Conservation (phyloP, 1,140 invertebrate species). For the Aleiodes sp. region DNA sequence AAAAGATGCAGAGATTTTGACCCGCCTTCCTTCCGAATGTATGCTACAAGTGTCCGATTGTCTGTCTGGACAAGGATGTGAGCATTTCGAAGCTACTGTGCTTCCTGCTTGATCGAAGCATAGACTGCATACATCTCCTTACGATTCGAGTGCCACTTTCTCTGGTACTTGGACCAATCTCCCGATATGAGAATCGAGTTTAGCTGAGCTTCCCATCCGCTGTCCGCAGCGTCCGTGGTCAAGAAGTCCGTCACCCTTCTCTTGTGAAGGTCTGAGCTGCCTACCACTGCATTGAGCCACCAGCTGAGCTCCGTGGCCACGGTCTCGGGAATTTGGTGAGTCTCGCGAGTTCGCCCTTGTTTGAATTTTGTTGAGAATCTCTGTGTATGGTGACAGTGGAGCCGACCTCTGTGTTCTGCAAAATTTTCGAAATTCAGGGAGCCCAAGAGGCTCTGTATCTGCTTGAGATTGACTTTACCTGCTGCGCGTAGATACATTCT, state of each 20-base stretch:
- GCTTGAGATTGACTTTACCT: slow-evolving; percentile 3
- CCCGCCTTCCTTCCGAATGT: slow-evolving; percentile 49
- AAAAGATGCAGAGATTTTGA: slow-evolving; percentile 43
- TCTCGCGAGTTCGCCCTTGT: not conserved
- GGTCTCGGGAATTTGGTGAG: not conserved
- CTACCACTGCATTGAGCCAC: slow-evolving; percentile 12
- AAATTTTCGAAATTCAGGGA: slow-evolving; percentile 37
- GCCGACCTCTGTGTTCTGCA: slow-evolving; percentile 28
- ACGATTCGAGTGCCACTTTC: slow-evolving; percentile 32
- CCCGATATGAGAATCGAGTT: slow-evolving; percentile 20
- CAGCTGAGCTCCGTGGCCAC: slow-evolving; percentile 17
- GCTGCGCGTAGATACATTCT: not conserved
- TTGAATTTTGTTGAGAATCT: slow-evolving; percentile 1
- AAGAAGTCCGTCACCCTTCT: slow-evolving; percentile 14
- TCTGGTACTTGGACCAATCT: slow-evolving; percentile 20
- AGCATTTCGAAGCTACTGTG: slow-evolving; percentile 37
- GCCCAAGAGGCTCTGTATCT: slow-evolving; percentile 26
- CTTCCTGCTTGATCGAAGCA: slow-evolving; percentile 18
- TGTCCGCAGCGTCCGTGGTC: slow-evolving; percentile 31
- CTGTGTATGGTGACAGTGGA: slow-evolving; percentile 28
- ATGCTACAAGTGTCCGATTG: slow-evolving; percentile 42
- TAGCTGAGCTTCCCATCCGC: slow-evolving; percentile 33
- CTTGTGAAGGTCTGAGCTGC: not conserved
- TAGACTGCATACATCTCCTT: slow-evolving; percentile 36
- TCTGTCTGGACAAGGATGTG: slow-evolving; percentile 44